phyloP scores from a whole-genome alignment of 1,140 invertebrate species.

The Papilio aristodemus region DNA sequence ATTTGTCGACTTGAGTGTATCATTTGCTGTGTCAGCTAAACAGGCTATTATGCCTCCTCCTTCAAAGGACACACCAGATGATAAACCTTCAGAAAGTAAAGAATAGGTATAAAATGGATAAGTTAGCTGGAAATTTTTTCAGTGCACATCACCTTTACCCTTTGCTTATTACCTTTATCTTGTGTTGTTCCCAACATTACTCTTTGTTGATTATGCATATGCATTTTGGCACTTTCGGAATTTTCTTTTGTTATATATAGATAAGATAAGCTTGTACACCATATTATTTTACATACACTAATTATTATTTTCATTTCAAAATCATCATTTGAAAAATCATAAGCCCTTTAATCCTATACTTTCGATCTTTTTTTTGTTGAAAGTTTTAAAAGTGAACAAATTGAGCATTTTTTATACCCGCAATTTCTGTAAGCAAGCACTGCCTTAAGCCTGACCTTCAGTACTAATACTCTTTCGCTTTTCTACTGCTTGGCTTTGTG shows the following conservation, averaged over 20 bases:
- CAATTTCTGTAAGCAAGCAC: too few relatives aligned
- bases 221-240: not conserved
- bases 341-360: too few relatives aligned
- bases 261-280: too few relatives aligned
- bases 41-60: constrained; percentile 75
- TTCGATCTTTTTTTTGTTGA: too few relatives aligned
- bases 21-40: constrained; percentile 68
- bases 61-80: constrained; percentile 55
- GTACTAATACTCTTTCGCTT: not conserved
- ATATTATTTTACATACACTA: too few relatives aligned
- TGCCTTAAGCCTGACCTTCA: too few relatives aligned
- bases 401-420: too few relatives aligned
- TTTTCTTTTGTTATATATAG: too few relatives aligned
- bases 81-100: constrained; percentile 59
- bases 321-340: too few relatives aligned
- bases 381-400: too few relatives aligned
- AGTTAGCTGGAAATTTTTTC: constrained; percentile 35
- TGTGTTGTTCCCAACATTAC: constrained; percentile 1
- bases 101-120: constrained; percentile 62
- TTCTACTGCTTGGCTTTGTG: not conserved
- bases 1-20: constrained; percentile 65
- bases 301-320: too few relatives aligned
- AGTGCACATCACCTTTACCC: constrained; percentile 35
- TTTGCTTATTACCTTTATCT: constrained; percentile 30
- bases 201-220: not conserved